phyloP scores from a whole-genome alignment of 2,113 vertebrate genomes.

The Plestiodon gilberti region DNA sequence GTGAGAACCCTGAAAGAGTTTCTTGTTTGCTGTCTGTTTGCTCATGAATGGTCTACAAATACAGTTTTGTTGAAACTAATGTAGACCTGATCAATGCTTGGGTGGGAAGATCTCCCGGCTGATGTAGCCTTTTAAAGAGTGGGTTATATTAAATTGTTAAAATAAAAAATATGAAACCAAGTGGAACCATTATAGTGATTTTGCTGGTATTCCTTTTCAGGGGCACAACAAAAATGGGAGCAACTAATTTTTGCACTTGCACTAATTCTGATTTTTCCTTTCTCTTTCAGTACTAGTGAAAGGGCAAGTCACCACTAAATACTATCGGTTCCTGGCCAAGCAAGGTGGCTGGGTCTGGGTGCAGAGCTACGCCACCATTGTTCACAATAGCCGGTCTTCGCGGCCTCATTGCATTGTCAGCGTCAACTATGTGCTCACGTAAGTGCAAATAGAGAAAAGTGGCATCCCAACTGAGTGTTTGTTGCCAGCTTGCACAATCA shows the following conservation, averaged over 20 bases:
- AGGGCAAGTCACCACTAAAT: slow-evolving; percentile 97
- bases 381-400: slow-evolving; percentile 97
- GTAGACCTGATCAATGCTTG: background rate
- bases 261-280: slow-evolving; percentile 15
- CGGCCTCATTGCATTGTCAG: slow-evolving; percentile 98
- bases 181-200: background rate
- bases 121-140: background rate
- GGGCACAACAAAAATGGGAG: background rate
- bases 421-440: slow-evolving; percentile 99
- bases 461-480: background rate
- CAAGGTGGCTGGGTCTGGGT: slow-evolving; percentile 98
- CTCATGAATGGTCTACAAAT: background rate
- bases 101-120: background rate
- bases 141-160: background rate
- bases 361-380: slow-evolving; percentile 97
- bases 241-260: background rate
- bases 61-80: background rate
- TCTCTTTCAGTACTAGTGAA: slow-evolving; percentile 90
- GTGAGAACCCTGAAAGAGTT: background rate
- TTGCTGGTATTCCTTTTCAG: background rate
- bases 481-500: background rate
- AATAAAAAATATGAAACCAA: background rate
- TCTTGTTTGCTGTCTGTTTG: background rate
- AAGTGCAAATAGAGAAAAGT: slow-evolving; percentile 70
- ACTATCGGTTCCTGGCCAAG: slow-evolving; percentile 96